Percentiles rank a stretch among this genome's conserved stretches.
phyloP scores from a whole-genome alignment of 2,797 vertebrate species.

The Periparus ater region DNA sequence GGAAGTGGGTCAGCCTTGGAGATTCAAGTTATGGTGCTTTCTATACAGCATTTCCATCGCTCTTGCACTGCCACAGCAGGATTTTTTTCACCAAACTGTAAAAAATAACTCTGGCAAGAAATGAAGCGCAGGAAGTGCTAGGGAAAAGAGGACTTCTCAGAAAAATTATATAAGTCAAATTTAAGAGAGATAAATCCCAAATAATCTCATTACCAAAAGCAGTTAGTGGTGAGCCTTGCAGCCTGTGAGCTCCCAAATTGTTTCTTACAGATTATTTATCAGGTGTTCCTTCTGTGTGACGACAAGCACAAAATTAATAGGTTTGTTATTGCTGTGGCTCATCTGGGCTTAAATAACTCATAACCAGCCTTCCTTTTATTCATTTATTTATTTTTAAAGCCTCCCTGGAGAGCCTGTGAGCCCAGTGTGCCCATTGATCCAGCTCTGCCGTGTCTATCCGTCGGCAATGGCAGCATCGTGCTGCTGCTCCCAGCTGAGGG shows the following conservation, averaged over 20 bases:
- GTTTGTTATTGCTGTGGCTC: neutral
- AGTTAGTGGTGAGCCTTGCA: neutral
- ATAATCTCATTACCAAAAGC: neutral
- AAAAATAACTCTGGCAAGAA: neutral
- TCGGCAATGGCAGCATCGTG: neutral
- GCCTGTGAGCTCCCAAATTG: accelerated
- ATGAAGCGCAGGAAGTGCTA: neutral
- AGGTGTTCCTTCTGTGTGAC: neutral
- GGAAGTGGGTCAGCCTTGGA: neutral
- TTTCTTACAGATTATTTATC: neutral
- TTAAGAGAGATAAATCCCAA: neutral
- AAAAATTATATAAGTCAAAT: neutral
- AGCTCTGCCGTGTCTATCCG: accelerated
- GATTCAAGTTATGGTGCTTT: neutral
- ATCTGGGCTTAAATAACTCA: neutral
- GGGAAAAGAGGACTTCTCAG: neutral
- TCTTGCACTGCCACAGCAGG: neutral
- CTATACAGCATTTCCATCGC: neutral
- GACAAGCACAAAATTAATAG: neutral
- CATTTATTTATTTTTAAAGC: neutral
- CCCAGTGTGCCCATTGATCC: neutral
- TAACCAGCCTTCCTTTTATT: neutral
- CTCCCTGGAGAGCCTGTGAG: neutral
- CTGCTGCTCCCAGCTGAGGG: neutral
- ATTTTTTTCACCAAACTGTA: neutral